A percentile compares a stretch with the other conserved stretches of the same genome.
Conservation (phyloP, 2,888 invertebrate species). For the Dyspetes luteomarginatus region DNA sequence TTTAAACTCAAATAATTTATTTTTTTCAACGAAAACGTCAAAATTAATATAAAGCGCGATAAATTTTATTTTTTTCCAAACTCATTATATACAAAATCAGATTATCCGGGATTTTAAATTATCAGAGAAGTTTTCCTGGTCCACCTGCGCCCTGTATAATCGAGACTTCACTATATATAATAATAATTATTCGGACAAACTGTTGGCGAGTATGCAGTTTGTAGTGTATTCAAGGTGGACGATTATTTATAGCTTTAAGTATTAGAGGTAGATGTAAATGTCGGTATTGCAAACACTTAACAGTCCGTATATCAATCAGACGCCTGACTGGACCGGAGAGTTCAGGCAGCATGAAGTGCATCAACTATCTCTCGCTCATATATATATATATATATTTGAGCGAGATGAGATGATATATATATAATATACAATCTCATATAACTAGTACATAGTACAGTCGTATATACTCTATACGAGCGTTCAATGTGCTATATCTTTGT, state of each 20-base stretch:
- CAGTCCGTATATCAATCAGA: conserved; percentile 84
- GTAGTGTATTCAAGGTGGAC: conserved; percentile 72
- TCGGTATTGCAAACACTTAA: conserved; percentile 83
- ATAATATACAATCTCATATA: neutral
- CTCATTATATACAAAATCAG: too few species aligned
- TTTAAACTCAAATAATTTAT: too few species aligned
- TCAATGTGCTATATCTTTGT: neutral
- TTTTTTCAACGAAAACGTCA: too few species aligned
- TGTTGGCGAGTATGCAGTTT: conserved; percentile 57
- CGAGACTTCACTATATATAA: too few species aligned
- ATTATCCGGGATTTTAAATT: too few species aligned
- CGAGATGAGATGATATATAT: neutral
- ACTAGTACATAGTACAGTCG: too few species aligned
- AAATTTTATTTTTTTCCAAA: too few species aligned
- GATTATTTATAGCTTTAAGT: conserved; percentile 82
- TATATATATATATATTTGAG: neutral
- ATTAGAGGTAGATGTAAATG: conserved; percentile 82
- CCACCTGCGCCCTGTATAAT: too few species aligned
- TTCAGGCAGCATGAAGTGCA: conserved; percentile 41
- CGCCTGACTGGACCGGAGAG: conserved; percentile 71
- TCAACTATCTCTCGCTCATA: conserved; percentile 36
- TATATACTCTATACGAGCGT: neutral
- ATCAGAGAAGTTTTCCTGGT: too few species aligned
- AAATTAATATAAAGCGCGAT: too few species aligned
- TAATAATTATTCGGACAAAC: conserved; percentile 37